phyloP scores from a whole-genome alignment of 2,888 invertebrate genomes.

The Ichneumon xanthorius region DNA sequence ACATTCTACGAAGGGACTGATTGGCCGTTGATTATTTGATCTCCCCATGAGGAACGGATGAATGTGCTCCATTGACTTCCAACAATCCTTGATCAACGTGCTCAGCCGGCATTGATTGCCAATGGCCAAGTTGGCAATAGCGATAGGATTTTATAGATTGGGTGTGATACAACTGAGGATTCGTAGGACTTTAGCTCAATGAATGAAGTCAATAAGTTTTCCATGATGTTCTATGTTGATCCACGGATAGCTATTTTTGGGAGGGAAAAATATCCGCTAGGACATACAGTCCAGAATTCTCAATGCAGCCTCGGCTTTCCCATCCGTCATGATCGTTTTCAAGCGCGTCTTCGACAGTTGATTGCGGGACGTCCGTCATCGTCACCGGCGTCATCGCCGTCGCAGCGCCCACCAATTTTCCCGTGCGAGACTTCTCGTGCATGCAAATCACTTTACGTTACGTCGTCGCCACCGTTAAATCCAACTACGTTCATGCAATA shows the following conservation, averaged over 20 bases:
- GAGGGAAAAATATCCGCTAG: neutral
- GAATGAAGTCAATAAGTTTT: no score
- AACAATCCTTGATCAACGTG: neutral
- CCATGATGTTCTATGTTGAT: no score
- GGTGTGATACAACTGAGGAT: no score
- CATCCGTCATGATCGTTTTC: constrained; percentile 7
- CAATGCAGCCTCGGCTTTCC: neutral
- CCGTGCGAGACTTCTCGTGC: constrained; percentile 41
- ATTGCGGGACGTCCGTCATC: neutral
- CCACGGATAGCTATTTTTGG: neutral
- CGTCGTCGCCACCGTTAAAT: constrained; percentile 43
- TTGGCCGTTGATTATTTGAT: neutral
- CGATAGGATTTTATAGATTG: no score
- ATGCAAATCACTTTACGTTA: constrained; percentile 60
- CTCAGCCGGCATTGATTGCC: no score
- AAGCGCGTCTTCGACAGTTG: neutral
- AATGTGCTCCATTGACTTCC: neutral
- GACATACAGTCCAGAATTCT: neutral
- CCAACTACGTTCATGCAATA: constrained; percentile 40
- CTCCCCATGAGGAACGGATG: neutral
- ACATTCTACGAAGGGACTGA: neutral
- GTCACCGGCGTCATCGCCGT: constrained; percentile 21
- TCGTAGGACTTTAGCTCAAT: no score
- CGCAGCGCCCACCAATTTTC: constrained; percentile 30
- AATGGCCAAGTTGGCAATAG: no score